phyloP scores from a whole-genome alignment of 1,140 invertebrate genomes.

The Cydia amplana region DNA sequence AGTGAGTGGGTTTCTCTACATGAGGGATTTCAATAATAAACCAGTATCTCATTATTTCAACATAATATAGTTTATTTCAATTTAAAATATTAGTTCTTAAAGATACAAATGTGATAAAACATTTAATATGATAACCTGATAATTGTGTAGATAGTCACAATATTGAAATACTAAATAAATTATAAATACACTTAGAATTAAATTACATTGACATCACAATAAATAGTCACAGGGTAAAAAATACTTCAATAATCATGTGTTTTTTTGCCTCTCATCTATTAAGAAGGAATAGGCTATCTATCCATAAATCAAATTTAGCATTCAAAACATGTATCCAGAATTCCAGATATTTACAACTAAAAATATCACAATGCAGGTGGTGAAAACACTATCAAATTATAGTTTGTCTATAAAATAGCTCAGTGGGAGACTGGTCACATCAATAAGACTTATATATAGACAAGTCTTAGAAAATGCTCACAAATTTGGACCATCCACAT shows the following conservation, averaged over 20 bases:
- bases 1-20: too few species aligned
- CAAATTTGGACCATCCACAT: background rate
- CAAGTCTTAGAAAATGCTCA: background rate
- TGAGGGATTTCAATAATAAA: too few species aligned
- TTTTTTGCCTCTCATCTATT: background rate
- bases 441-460: background rate
- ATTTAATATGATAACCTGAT: background rate
- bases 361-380: constrained; percentile 22
- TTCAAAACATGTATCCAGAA: background rate
- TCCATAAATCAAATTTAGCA: background rate
- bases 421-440: background rate
- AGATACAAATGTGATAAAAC: constrained; percentile 1
- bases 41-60: too few species aligned
- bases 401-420: background rate
- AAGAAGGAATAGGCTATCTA: background rate
- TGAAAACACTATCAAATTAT: background rate
- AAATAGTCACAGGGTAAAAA: constrained; percentile 4
- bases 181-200: background rate
- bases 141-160: background rate
- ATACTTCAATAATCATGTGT: constrained; percentile 1
- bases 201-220: constrained; percentile 5
- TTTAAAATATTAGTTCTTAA: background rate
- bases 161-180: background rate
- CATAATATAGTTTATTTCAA: background rate
- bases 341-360: background rate